These are phyloP conservation scores for Heteromyza rotundicornis DNA, from an alignment of 2,888 invertebrate genomes.

Conservation along the genomic window DNA sequence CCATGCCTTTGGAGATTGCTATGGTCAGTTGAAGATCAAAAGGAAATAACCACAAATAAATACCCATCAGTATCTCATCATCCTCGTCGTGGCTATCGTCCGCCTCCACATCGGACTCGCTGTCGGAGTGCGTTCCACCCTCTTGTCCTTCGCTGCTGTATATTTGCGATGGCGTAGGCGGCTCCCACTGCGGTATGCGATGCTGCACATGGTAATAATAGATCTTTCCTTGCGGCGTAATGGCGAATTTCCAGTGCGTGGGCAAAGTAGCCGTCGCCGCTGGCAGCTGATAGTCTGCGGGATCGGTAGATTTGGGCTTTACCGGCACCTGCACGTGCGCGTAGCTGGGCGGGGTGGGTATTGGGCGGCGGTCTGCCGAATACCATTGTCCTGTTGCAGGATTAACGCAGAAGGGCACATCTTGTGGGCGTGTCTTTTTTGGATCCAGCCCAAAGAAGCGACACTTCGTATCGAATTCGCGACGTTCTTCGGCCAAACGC, in stretches of 20 bases:
- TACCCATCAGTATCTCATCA: conserved; percentile 40
- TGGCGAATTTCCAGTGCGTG: conserved; percentile 85
- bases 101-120: conserved; percentile 34
- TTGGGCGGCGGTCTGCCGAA: conserved; percentile 49
- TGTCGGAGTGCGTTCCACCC: conserved; percentile 36
- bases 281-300: conserved; percentile 58
- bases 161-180: conserved; percentile 65
- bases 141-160: conserved; percentile 21
- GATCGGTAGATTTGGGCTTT: conserved; percentile 47
- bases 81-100: conserved; percentile 41
- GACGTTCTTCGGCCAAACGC: conserved; percentile 53
- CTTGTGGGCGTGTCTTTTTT: conserved; percentile 45
- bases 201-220: conserved; percentile 91
- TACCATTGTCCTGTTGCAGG: conserved; percentile 60
- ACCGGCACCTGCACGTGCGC: conserved; percentile 49
- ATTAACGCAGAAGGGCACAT: conserved; percentile 59
- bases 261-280: conserved; percentile 70
- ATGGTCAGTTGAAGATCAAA: not conserved
- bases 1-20: conserved; percentile 35
- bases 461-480: conserved; percentile 58
- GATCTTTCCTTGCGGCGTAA: conserved; percentile 80
- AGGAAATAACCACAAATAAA: not conserved
- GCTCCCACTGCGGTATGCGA: conserved; percentile 80
- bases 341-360: conserved; percentile 55
- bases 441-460: conserved; percentile 59